A percentile compares a stretch with the other conserved stretches of the same genome.
phyloP scores from a whole-genome alignment of 2,797 vertebrate species.

The Loris lydekkerianus region DNA sequence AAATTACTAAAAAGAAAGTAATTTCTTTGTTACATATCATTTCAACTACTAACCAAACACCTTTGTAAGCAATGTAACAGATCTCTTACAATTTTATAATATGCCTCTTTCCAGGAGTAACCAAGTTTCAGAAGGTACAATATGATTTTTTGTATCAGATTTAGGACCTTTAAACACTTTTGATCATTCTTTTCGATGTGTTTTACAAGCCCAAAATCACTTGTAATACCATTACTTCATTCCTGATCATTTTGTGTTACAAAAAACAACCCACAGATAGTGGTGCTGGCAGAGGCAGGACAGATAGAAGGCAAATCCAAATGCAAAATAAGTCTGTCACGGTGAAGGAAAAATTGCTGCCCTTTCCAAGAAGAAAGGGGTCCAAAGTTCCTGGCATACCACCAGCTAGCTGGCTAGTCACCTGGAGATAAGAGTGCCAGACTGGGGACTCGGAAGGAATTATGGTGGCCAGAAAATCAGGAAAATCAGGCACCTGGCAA shows the following conservation, averaged over 20 bases:
- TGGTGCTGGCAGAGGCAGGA: not conserved
- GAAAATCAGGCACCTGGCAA: not conserved
- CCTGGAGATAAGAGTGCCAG: not conserved
- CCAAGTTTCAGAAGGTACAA: not conserved
- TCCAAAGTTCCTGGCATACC: not conserved
- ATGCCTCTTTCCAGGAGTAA: not conserved
- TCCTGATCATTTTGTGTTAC: not conserved
- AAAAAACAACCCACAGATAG: not conserved
- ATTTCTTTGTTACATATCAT: not conserved
- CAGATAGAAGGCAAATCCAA: not conserved
- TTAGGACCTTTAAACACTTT: not conserved
- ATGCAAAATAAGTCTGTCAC: not conserved
- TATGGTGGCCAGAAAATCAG: not conserved
- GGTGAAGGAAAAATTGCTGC: not conserved
- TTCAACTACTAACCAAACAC: not conserved
- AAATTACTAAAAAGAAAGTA: not conserved
- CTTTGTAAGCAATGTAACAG: not conserved
- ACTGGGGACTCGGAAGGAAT: not conserved
- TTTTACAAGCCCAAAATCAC: not conserved
- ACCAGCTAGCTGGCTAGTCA: not conserved
- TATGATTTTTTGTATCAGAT: not conserved
- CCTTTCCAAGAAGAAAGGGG: constrained; percentile 32
- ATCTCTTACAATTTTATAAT: not conserved
- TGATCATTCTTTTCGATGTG: not conserved
- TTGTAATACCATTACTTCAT: not conserved